A percentile compares a stretch with the other conserved stretches of the same genome.
phyloP scores from a whole-genome alignment of 2,797 vertebrate genomes.

The Cuniculus paca region DNA sequence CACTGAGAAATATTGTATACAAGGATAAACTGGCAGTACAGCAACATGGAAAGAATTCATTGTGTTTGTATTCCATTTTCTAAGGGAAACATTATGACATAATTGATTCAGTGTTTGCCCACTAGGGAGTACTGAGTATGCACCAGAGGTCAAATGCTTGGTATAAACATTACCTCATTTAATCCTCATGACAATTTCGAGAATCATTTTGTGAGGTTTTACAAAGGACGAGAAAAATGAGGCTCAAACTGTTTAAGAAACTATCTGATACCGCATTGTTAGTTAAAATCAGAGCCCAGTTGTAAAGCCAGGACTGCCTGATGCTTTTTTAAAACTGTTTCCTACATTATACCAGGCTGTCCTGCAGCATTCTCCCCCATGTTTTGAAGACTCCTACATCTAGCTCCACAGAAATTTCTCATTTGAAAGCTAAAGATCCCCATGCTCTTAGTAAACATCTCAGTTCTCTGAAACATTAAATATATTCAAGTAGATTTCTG shows the following conservation, averaged over 20 bases:
- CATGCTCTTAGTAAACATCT: not conserved
- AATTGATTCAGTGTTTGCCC: constrained; percentile 60
- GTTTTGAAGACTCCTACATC: not conserved
- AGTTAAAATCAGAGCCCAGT: not conserved
- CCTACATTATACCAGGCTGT: not conserved
- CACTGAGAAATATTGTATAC: constrained; percentile 73
- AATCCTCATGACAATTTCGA: constrained; percentile 50
- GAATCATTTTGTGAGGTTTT: constrained; percentile 36
- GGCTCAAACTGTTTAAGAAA: constrained; percentile 45
- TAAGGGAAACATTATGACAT: constrained; percentile 58
- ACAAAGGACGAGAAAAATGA: constrained; percentile 33
- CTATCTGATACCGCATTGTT: constrained; percentile 44
- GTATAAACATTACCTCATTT: constrained; percentile 66
- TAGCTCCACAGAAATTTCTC: not conserved
- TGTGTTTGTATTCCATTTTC: constrained; percentile 74
- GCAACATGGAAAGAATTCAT: constrained; percentile 73
- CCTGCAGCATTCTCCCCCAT: not conserved
- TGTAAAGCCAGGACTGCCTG: not conserved
- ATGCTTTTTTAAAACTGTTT: not conserved
- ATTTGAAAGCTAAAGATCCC: constrained; percentile 47
- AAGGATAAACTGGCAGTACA: constrained; percentile 63
- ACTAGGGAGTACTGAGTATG: not conserved
- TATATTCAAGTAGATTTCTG: not conserved
- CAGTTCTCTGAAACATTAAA: constrained; percentile 20
- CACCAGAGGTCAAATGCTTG: constrained; percentile 62